Conservation (phyloP, 1,140 invertebrate species). For the Zaprionus nigranus region DNA sequence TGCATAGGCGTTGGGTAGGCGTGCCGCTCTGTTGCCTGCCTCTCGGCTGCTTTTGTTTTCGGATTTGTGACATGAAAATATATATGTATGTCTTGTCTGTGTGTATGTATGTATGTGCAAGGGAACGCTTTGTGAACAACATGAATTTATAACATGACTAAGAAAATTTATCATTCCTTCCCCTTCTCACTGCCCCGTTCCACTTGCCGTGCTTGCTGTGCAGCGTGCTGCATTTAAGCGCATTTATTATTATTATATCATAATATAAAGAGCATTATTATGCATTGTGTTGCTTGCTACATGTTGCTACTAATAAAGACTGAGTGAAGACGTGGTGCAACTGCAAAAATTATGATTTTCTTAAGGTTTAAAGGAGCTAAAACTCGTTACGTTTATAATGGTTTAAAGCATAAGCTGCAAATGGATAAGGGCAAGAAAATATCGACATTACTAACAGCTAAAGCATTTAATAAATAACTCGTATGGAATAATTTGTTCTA, state of each 20-base stretch:
- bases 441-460: neutral
- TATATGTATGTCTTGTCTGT: constrained; percentile 20
- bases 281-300: constrained; percentile 22
- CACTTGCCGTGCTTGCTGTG: neutral
- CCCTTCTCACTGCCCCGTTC: neutral
- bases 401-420: neutral
- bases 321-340: constrained; percentile 6
- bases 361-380: neutral
- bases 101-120: neutral
- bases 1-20: constrained; percentile 39
- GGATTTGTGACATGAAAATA: constrained; percentile 57
- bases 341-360: neutral
- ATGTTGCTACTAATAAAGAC: constrained; percentile 45
- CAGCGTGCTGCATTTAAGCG: constrained; percentile 46
- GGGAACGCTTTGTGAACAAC: constrained; percentile 47
- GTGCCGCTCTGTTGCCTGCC: constrained; percentile 42
- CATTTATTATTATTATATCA: constrained; percentile 52
- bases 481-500: no score
- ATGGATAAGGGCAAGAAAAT: neutral
- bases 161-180: constrained; percentile 50
- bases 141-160: constrained; percentile 57
- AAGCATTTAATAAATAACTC: no score
- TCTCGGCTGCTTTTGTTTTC: constrained; percentile 36
- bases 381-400: neutral
- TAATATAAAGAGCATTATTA: constrained; percentile 48